phyloP scores from a whole-genome alignment of 2,888 invertebrate species.

The Saturnia japonica region DNA sequence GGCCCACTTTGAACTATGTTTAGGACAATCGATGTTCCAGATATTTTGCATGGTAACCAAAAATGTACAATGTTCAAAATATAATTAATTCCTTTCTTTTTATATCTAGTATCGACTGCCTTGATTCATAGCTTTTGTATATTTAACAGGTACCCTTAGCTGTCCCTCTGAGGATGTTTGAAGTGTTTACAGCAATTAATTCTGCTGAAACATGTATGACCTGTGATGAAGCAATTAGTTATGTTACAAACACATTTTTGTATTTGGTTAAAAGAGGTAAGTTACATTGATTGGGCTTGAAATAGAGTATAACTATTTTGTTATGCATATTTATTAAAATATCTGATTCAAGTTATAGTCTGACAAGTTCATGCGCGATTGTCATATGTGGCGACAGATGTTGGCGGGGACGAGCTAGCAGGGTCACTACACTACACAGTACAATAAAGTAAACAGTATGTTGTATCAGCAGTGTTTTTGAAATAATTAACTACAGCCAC shows the following conservation, averaged over 20 bases:
- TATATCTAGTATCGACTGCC: conserved; percentile 1
- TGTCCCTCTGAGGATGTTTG: conserved; percentile 89
- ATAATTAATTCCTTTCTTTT: not conserved
- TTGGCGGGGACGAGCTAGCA: no score
- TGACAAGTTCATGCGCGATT: no score
- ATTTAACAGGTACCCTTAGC: conserved; percentile 80
- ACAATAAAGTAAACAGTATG: no score
- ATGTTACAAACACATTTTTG: conserved; percentile 72
- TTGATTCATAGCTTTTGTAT: not conserved
- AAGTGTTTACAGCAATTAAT: conserved; percentile 85
- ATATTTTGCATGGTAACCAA: no score
- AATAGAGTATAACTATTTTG: not conserved
- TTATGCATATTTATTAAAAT: not conserved
- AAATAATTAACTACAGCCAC: no score
- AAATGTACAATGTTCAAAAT: not conserved
- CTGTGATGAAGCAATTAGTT: conserved; percentile 53
- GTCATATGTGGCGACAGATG: no score
- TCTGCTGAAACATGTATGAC: conserved; percentile 61
- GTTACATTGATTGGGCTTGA: conserved; percentile 6
- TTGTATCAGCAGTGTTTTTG: no score
- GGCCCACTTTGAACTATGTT: not conserved
- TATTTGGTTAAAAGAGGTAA: conserved; percentile 82
- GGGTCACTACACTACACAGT: no score
- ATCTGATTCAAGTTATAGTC: no score
- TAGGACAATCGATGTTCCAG: not conserved